phyloP scores from a whole-genome alignment of 2,888 invertebrate species.

The Andrena flavipes region DNA sequence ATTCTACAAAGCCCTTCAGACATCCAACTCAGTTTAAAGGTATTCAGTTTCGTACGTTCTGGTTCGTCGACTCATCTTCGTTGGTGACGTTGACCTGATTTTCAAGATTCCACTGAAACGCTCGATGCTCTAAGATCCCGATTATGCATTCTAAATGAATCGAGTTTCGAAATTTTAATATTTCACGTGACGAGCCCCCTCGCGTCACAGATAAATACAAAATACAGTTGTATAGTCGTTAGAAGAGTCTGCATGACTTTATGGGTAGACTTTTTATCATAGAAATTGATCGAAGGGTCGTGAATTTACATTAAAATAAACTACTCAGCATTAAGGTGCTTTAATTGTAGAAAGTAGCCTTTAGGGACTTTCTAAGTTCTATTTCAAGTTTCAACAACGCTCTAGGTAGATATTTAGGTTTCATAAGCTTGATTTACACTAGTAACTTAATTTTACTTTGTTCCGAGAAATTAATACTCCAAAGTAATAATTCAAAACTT shows the following conservation, averaged over 20 bases:
- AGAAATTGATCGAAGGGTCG: neutral
- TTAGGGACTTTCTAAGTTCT: too few relatives aligned
- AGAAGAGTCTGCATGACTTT: too few relatives aligned
- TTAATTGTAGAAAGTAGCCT: neutral
- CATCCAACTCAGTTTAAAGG: neutral
- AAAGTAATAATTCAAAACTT: too few relatives aligned
- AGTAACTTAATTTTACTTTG: too few relatives aligned
- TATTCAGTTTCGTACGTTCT: constrained; percentile 37
- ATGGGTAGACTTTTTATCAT: neutral
- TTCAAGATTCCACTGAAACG: constrained; percentile 15
- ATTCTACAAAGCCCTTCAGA: constrained; percentile 7
- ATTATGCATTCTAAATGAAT: constrained; percentile 29
- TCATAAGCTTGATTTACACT: too few relatives aligned
- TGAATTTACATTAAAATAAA: neutral
- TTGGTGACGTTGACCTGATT: constrained; percentile 53
- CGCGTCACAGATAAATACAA: neutral
- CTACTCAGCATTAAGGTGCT: neutral
- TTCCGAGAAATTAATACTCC: too few relatives aligned
- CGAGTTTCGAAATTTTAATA: constrained; percentile 19
- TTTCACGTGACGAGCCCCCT: neutral
- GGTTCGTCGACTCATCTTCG: constrained; percentile 11
- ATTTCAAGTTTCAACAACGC: too few relatives aligned
- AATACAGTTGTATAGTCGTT: neutral
- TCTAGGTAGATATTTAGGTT: too few relatives aligned
- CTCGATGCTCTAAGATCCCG: constrained; percentile 13